Conservation (phyloP, 2,888 invertebrate genomes). For the Clepsis dumicolana region DNA sequence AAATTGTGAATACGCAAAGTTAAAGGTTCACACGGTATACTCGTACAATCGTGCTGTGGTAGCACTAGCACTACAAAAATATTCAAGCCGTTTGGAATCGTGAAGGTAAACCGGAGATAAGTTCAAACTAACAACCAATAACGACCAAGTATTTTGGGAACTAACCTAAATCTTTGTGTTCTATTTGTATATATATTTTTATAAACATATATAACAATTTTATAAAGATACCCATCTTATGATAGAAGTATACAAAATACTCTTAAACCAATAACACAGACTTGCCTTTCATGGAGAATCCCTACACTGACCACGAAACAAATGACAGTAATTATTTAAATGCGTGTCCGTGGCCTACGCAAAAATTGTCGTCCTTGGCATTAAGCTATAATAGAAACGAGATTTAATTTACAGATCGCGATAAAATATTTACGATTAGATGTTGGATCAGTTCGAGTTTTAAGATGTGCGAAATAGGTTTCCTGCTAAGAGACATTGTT, state of each 20-base stretch:
- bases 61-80: not conserved
- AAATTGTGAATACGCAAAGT: not conserved
- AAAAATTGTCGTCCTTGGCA: constrained; percentile 4
- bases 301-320: not conserved
- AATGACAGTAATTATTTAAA: constrained; percentile 11
- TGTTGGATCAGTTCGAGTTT: not conserved
- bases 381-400: not conserved
- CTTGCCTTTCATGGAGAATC: not conserved
- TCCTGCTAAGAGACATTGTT: not conserved
- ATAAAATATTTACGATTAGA: constrained; percentile 9
- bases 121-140: not conserved
- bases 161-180: no score
- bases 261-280: not conserved
- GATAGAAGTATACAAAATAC: no score
- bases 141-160: no score
- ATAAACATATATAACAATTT: no score
- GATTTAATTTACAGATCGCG: constrained; percentile 7
- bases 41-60: no score
- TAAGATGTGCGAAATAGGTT: constrained; percentile 3
- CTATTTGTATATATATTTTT: no score
- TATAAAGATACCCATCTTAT: no score
- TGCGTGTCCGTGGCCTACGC: constrained; percentile 7
- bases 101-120: not conserved
- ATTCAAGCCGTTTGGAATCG: not conserved
- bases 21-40: no score